Percentiles rank a stretch among this genome's conserved stretches.
phyloP scores from a whole-genome alignment of 2,113 vertebrate species.

The Euleptes europaea region DNA sequence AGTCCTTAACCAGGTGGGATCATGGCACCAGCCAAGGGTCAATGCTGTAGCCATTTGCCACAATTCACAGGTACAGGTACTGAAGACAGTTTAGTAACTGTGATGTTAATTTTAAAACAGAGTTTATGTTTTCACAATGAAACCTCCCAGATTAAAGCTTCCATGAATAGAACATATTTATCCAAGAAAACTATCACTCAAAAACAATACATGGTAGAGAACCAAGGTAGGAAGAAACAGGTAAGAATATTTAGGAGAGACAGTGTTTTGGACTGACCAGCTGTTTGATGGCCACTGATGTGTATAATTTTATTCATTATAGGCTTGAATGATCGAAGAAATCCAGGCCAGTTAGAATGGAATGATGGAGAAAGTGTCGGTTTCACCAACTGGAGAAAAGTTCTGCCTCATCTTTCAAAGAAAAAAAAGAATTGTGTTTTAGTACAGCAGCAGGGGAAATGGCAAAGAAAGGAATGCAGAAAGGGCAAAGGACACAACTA shows the following conservation, averaged over 20 bases:
- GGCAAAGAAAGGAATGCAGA: slow-evolving; percentile 86
- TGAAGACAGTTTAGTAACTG: background rate
- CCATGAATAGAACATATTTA: background rate
- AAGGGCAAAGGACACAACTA: slow-evolving; percentile 78
- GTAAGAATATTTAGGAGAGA: background rate
- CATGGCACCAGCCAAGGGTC: background rate
- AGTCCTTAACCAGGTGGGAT: background rate
- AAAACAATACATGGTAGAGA: background rate
- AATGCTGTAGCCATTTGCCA: background rate
- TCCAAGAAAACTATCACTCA: background rate
- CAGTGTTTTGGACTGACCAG: background rate
- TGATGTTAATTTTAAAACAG: background rate
- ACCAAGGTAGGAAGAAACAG: background rate
- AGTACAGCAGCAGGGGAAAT: slow-evolving; percentile 85
- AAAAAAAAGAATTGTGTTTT: slow-evolving; percentile 83
- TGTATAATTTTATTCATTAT: slow-evolving; percentile 23
- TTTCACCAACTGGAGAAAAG: slow-evolving; percentile 89
- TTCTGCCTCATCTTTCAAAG: slow-evolving; percentile 43
- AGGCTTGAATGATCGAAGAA: slow-evolving; percentile 87
- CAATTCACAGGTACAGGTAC: background rate
- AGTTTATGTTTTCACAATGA: background rate
- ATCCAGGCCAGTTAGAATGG: slow-evolving; percentile 86
- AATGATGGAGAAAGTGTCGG: slow-evolving; percentile 78
- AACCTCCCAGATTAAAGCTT: background rate
- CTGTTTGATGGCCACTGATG: background rate